phyloP scores from a whole-genome alignment of 2,888 invertebrate genomes.

The Agrypnus murinus region DNA sequence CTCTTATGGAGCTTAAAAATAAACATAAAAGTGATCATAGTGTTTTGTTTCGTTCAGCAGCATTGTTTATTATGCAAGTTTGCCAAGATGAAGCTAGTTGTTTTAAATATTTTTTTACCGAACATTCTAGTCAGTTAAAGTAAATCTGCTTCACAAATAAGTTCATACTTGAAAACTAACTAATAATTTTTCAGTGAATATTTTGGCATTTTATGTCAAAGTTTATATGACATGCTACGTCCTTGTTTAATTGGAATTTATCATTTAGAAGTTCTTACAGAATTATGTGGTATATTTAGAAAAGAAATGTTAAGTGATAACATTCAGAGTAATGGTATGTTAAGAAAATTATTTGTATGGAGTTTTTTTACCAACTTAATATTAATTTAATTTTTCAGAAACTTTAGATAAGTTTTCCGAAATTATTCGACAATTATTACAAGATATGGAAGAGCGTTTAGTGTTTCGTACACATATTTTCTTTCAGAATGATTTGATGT shows the following conservation, averaged over 20 bases:
- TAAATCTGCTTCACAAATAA: slow-evolving; percentile 66
- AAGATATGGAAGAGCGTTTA: slow-evolving; percentile 96
- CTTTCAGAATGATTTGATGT: slow-evolving; percentile 91
- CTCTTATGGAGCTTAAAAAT: slow-evolving; percentile 78
- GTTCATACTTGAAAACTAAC: too few relatives aligned
- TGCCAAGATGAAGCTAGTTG: slow-evolving; percentile 96
- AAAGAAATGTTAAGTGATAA: slow-evolving; percentile 95
- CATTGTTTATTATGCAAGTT: slow-evolving; percentile 92
- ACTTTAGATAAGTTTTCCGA: slow-evolving; percentile 78
- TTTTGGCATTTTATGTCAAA: slow-evolving; percentile 88
- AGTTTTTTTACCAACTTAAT: too few relatives aligned
- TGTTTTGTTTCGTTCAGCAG: slow-evolving; percentile 88
- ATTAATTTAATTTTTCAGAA: slow-evolving; percentile 53
- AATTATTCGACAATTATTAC: slow-evolving; percentile 86
- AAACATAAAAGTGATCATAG: slow-evolving; percentile 85
- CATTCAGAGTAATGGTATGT: slow-evolving; percentile 84
- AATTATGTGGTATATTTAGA: slow-evolving; percentile 94
- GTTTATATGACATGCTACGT: slow-evolving; percentile 92
- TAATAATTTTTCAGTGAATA: slow-evolving; percentile 77
- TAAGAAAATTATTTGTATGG: too few relatives aligned
- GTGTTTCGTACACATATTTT: slow-evolving; percentile 97
- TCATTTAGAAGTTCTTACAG: slow-evolving; percentile 97
- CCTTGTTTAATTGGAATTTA: slow-evolving; percentile 97
- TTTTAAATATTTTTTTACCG: slow-evolving; percentile 91
- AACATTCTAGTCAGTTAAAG: slow-evolving; percentile 79